Conservation (phyloP, 2,797 vertebrate species). For the Stomatorhinus walkeri region DNA sequence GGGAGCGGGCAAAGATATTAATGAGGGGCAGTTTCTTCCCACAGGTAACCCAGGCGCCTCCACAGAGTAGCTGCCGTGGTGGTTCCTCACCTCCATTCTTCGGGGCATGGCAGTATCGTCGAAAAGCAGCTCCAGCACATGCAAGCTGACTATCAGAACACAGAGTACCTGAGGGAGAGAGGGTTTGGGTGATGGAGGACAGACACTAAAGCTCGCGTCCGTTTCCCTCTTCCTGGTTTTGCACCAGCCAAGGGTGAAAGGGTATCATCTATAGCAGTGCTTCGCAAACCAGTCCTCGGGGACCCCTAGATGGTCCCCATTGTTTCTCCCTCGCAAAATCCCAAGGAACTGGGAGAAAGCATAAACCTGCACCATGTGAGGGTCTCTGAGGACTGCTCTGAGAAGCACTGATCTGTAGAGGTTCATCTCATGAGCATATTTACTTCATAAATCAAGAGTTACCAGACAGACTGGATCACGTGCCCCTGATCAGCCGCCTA, state of each 20-base stretch:
- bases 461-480: background rate
- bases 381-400: background rate
- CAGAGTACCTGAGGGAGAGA: constrained; percentile 72
- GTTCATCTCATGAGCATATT: background rate
- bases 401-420: background rate
- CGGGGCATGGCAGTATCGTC: constrained; percentile 89
- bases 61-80: background rate
- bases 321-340: background rate
- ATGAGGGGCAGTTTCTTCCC: background rate
- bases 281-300: background rate
- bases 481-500: background rate
- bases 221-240: background rate
- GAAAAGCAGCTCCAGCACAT: constrained; percentile 86
- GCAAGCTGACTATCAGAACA: constrained; percentile 86
- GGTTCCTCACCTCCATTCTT: constrained; percentile 77
- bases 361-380: background rate
- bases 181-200: background rate
- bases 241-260: background rate
- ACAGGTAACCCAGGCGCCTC: background rate
- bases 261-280: background rate
- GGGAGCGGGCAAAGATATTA: background rate
- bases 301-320: background rate
- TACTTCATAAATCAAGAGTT: background rate
- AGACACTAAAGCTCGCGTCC: background rate
- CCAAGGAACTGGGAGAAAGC: background rate